Conservation (phyloP, 2,113 vertebrate genomes). For the Terrapene triunguis region DNA sequence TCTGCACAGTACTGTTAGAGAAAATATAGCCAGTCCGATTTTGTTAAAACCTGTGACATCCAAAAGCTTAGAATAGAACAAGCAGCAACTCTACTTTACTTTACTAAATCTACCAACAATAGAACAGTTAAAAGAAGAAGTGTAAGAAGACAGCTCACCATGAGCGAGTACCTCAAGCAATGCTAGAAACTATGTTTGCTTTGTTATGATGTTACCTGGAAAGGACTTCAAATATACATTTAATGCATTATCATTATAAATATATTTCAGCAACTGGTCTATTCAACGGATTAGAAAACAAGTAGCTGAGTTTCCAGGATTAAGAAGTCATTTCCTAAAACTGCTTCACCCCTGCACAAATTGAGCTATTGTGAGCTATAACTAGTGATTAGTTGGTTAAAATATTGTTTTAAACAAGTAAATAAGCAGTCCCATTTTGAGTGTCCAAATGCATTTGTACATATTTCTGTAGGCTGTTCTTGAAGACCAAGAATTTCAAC, state of each 20-base stretch:
- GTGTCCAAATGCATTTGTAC: not conserved
- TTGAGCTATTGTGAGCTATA: not conserved
- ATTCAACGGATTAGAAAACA: not conserved
- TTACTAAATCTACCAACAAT: not conserved
- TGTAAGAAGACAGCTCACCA: not conserved
- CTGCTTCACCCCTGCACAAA: not conserved
- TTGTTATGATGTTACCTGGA: not conserved
- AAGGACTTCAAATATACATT: not conserved
- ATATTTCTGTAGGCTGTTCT: not conserved
- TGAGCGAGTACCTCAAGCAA: not conserved
- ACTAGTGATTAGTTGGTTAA: not conserved
- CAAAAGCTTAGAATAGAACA: not conserved
- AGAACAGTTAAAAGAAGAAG: not conserved
- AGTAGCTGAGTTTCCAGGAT: not conserved
- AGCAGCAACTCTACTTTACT: not conserved
- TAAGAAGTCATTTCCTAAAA: not conserved
- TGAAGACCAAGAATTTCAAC: not conserved
- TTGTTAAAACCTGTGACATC: not conserved
- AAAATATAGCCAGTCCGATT: constrained; percentile 18
- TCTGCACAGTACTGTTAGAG: constrained; percentile 61
- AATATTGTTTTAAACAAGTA: not conserved
- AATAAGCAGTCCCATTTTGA: not conserved
- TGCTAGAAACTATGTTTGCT: not conserved
- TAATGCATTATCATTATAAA: not conserved
- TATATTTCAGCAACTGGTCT: not conserved